Base-by-base conservation (phyloP, 2,113 vertebrate genomes). In the Cynocephalus volans region DNA sequence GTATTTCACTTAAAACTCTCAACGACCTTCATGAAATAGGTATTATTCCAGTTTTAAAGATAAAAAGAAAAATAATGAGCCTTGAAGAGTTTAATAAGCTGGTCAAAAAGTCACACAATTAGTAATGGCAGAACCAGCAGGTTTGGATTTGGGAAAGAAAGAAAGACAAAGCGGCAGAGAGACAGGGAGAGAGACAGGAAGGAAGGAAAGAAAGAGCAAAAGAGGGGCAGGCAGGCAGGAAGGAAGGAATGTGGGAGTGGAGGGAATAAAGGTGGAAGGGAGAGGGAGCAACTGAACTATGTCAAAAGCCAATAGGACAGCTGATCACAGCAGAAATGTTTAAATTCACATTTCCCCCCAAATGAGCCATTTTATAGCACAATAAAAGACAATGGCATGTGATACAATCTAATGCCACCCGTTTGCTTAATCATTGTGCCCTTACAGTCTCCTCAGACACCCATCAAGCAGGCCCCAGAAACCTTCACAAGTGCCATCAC, bases 321-420 rank as follows among this genome's bases (percentile, higher is more conserved):
- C 58, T n/a, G 36, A 94, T 92, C 21, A 88, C 79, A 18, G 64
- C 67, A 96, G 31, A 95, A 97, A 97, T 96, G 79, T 97, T 90
- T 97, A 93, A 94, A 93, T 64, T 88, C 83, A 70, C 80, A 76
- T 64, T 94, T 82, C 84, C 86, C 97, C 97, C 97, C 96, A 98
- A 98, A 98, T 96, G 52, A 97, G 93, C 75, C 86, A 98, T 97
- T 98, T 98, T 98, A 97, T 97, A 98, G 98, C 95, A 96, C 96
- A 98, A 97, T 97, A 95, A 96, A 97, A 98, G 94, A 70, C 72
- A 73, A 54, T 17, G 8, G 96, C 95, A 95, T 92, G 96, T 5
- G 84, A 98, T 94, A 93, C 69, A 97, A 96, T 97, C 97, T 97
- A 98, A 97, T 62, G 56, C 33, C 95, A 97, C 70, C 81, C 41